A percentile compares a stretch with the other conserved stretches of the same genome.
Evolutionary conservation across 2,113 vertebrate species (phyloP).

Genomic region (Chinchilla lanigera): DNA sequence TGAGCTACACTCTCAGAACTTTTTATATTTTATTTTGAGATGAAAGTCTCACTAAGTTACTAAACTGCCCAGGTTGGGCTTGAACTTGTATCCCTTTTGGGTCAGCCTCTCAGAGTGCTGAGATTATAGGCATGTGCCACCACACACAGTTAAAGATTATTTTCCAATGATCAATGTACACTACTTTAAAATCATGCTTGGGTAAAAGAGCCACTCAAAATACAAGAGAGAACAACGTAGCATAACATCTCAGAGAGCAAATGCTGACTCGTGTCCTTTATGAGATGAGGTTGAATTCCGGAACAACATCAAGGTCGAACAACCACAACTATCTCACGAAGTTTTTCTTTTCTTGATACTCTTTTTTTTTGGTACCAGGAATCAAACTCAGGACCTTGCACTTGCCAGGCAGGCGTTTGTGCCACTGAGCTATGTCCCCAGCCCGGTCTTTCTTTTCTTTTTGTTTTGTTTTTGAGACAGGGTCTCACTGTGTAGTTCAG

Average conservation of each 20-base stretch:
- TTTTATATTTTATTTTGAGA: not conserved
- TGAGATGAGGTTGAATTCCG: not conserved
- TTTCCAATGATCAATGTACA: slow-evolving; percentile 25
- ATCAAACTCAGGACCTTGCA: too few relatives aligned
- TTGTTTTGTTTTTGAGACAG: not conserved
- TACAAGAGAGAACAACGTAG: not conserved
- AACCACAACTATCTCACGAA: not conserved
- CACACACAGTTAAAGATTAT: not conserved
- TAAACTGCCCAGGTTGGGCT: not conserved
- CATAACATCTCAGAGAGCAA: slow-evolving; percentile 8
- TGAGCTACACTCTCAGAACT: not conserved
- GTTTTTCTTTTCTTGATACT: not conserved
- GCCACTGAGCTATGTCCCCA: too few relatives aligned
- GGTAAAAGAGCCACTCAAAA: not conserved
- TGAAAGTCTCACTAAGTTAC: not conserved
- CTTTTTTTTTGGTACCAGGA: too few relatives aligned
- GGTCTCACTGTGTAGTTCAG: not conserved
- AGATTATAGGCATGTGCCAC: not conserved
- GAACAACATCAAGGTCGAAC: not conserved
- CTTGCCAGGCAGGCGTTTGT: too few relatives aligned
- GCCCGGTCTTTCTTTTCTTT: not conserved
- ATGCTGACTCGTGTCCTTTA: not conserved
- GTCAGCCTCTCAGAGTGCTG: not conserved
- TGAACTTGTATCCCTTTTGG: not conserved
- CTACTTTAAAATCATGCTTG: not conserved